Conservation (phyloP, 2,888 invertebrate species). For the Mesochorus sp. region DNA sequence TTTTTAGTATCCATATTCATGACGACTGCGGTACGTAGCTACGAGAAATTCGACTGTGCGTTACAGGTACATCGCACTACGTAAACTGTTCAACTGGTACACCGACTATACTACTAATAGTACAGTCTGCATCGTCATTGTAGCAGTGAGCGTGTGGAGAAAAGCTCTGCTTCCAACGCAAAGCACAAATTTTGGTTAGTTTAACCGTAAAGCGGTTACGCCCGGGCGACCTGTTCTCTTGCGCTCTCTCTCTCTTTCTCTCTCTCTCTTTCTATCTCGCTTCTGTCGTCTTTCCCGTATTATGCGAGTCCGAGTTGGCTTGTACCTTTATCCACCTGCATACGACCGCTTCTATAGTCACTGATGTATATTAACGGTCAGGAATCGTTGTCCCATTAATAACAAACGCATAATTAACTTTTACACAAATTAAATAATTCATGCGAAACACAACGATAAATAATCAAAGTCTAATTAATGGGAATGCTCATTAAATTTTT, state of each 20-base stretch:
- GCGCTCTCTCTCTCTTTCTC: no score
- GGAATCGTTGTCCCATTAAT: background rate
- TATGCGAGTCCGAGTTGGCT: constrained; percentile 30
- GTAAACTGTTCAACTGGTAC: constrained; percentile 45
- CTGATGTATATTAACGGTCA: background rate
- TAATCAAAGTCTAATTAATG: no score
- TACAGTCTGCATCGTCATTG: constrained; percentile 40
- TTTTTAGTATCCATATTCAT: no score
- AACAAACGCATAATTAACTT: no score
- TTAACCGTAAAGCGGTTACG: constrained; percentile 42
- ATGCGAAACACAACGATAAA: no score
- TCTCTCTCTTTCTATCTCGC: no score
- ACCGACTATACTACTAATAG: constrained; percentile 42
- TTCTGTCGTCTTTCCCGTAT: constrained; percentile 25
- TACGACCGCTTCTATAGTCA: background rate
- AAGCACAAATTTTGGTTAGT: constrained; percentile 60
- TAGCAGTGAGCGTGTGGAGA: constrained; percentile 22
- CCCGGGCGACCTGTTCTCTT: background rate
- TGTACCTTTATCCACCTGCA: background rate
- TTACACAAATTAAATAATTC: no score
- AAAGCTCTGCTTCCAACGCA: constrained; percentile 47
- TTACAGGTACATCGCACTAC: constrained; percentile 17
- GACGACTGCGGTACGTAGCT: no score
- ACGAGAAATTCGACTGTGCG: constrained; percentile 42
- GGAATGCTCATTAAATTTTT: no score